Percentiles rank a stretch among this genome's conserved stretches.
Conservation (phyloP, 2,888 invertebrate species). For the Resseliella maxima region DNA sequence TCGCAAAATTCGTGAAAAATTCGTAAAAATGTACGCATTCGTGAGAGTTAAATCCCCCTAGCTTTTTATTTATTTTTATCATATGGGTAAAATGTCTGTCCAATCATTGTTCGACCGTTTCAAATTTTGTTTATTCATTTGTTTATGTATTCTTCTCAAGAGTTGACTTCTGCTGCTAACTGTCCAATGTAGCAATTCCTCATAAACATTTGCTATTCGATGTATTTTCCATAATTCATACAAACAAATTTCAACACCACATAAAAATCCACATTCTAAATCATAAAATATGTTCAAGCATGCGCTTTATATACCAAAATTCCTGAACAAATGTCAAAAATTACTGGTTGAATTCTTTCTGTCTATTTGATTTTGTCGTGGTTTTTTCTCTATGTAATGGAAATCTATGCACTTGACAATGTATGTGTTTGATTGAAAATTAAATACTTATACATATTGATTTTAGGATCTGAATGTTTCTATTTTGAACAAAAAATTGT, state of each 20-base stretch:
- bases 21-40: too few species aligned
- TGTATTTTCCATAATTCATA: background rate
- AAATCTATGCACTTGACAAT: too few species aligned
- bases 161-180: too few species aligned
- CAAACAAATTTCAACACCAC: background rate
- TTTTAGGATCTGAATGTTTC: too few species aligned
- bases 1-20: too few species aligned
- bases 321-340: background rate
- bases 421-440: too few species aligned
- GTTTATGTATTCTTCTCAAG: background rate
- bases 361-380: too few species aligned
- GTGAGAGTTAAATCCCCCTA: too few species aligned
- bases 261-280: background rate
- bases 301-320: conserved; percentile 4
- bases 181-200: background rate
- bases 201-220: background rate
- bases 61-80: too few species aligned
- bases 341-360: background rate
- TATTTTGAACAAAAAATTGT: too few species aligned
- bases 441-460: too few species aligned
- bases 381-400: too few species aligned
- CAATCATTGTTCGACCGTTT: background rate
- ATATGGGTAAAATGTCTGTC: background rate
- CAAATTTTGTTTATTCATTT: conserved; percentile 2
- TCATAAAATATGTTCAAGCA: background rate